These are phyloP conservation scores for Philonicus albiceps DNA, from an alignment of 2,888 invertebrate species.

Conservation along the genomic window DNA sequence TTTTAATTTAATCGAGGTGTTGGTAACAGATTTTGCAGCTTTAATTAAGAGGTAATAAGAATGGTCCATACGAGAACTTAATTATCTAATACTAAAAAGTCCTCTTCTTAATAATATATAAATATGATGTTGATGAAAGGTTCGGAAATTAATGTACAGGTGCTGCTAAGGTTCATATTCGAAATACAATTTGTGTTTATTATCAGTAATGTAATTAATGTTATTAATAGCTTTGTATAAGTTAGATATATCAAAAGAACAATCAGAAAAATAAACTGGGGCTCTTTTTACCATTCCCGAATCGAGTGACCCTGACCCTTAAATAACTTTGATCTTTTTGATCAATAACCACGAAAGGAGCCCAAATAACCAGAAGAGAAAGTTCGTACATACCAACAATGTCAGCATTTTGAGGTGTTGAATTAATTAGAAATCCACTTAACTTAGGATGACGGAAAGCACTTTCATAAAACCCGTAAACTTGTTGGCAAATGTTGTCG, in stretches of 20 bases:
- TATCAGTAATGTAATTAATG: background rate
- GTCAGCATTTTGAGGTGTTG: slow-evolving; percentile 15
- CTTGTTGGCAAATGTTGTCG: background rate
- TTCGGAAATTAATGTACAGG: no score
- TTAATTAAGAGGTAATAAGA: background rate
- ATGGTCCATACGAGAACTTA: background rate
- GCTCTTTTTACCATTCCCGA: background rate
- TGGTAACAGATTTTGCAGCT: background rate
- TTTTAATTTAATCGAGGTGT: background rate
- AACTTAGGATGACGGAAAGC: background rate
- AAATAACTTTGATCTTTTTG: background rate
- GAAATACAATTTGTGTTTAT: background rate
- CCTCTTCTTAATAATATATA: no score
- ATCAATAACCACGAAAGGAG: background rate
- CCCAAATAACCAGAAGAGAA: background rate
- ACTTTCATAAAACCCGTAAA: background rate
- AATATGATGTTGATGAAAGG: no score
- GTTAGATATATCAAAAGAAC: background rate
- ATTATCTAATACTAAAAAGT: background rate
- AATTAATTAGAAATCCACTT: background rate
- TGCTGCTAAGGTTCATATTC: background rate
- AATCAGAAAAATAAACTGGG: background rate
- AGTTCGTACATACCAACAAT: slow-evolving; percentile 1
- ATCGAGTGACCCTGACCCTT: background rate
- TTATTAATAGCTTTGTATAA: background rate